phyloP scores from a whole-genome alignment of 1,140 invertebrate genomes.

The Atta cephalotes region DNA sequence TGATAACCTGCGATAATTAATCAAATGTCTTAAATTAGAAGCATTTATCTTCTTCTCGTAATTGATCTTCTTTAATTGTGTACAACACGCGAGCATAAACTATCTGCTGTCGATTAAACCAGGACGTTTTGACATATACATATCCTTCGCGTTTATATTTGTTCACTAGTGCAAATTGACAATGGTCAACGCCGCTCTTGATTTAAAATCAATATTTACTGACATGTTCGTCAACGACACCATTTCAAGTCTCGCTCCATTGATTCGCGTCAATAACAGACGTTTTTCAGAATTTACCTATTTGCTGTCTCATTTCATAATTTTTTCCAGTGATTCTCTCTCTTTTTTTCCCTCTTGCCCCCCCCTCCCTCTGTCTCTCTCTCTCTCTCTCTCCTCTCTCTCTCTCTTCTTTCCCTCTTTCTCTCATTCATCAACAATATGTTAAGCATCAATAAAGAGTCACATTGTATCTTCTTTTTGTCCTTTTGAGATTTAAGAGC shows the following conservation, averaged over 20 bases:
- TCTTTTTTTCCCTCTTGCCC: no score
- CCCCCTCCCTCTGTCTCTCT: neutral
- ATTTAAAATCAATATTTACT: constrained; percentile 43
- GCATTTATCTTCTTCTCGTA: neutral
- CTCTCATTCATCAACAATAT: neutral
- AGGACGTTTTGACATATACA: neutral
- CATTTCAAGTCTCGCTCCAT: constrained; percentile 10
- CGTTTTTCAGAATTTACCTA: neutral
- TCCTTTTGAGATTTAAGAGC: constrained; percentile 21
- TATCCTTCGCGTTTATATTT: constrained; percentile 15
- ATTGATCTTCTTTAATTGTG: constrained; percentile 29
- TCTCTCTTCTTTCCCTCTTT: neutral
- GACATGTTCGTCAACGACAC: constrained; percentile 26
- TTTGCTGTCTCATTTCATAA: neutral
- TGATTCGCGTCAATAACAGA: constrained; percentile 5
- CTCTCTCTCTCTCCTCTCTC: neutral
- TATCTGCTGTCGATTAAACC: neutral
- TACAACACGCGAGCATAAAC: neutral
- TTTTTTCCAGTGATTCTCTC: neutral
- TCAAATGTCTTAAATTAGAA: neutral
- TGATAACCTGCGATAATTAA: neutral
- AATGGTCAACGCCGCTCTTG: neutral
- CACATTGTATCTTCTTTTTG: neutral
- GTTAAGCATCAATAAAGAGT: constrained; percentile 27
- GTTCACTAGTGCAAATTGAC: neutral